phyloP scores from a whole-genome alignment of 2,113 vertebrate genomes.

The Cyanocitta stelleri region DNA sequence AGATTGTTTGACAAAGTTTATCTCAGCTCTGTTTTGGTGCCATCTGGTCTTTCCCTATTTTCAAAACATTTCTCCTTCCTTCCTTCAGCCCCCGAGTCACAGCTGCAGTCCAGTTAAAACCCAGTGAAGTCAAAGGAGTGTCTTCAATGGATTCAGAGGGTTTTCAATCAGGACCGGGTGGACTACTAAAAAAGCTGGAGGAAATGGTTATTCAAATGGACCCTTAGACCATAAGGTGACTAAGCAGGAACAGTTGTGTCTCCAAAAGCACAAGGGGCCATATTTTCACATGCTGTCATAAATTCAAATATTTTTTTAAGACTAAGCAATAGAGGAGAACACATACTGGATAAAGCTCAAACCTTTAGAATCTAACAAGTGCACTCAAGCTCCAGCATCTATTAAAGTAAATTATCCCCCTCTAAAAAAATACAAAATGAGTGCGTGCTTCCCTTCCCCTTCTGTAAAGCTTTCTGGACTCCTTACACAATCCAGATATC shows the following conservation, averaged over 20 bases:
- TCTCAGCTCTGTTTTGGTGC: conserved; percentile 50
- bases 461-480: conserved; percentile 71
- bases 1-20: conserved; percentile 39
- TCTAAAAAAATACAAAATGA: conserved; percentile 70
- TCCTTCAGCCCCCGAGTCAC: conserved; percentile 23
- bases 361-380: conserved; percentile 78
- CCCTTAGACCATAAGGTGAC: conserved; percentile 45
- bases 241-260: conserved; percentile 54
- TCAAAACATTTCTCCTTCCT: conserved; percentile 51
- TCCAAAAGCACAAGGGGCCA: conserved; percentile 55
- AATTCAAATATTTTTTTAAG: conserved; percentile 46
- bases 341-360: conserved; percentile 76
- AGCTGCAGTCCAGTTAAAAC: conserved; percentile 40
- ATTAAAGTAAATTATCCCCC: conserved; percentile 67
- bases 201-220: conserved; percentile 35
- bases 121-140: conserved; percentile 41
- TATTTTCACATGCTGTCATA: conserved; percentile 49
- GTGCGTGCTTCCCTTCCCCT: conserved; percentile 70
- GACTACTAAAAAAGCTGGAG: conserved; percentile 38
- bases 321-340: conserved; percentile 70
- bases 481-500: conserved; percentile 56
- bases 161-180: neutral
- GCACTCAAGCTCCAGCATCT: conserved; percentile 77
- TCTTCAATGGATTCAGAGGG: conserved; percentile 1
- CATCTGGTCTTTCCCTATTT: conserved; percentile 25